phyloP scores from a whole-genome alignment of 2,888 invertebrate species.

The Dryocosmus kuriphilus region DNA sequence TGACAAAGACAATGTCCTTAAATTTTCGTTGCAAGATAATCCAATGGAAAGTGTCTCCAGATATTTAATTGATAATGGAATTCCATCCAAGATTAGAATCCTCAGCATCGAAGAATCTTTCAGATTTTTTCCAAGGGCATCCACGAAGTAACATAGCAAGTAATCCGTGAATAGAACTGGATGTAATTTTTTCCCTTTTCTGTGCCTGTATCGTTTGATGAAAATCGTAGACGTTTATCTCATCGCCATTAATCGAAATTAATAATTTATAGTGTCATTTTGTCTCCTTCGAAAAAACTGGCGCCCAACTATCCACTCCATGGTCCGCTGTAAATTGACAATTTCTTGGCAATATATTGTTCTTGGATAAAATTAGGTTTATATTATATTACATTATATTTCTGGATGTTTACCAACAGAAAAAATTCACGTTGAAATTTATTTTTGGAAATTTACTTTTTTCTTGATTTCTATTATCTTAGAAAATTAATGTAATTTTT shows the following conservation, averaged over 20 bases:
- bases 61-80: slow-evolving; percentile 61
- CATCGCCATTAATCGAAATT: not conserved
- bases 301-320: slow-evolving; percentile 19
- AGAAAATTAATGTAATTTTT: not conserved
- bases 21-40: slow-evolving; percentile 55
- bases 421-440: not conserved
- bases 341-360: slow-evolving; percentile 28
- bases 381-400: not conserved
- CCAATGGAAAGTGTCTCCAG: slow-evolving; percentile 58
- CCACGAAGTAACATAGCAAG: slow-evolving; percentile 61
- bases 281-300: slow-evolving; percentile 37
- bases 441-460: too few species aligned
- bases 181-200: too few species aligned
- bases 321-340: slow-evolving; percentile 10
- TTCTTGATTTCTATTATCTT: not conserved
- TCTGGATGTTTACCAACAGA: not conserved
- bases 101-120: slow-evolving; percentile 56
- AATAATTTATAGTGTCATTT: not conserved
- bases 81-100: slow-evolving; percentile 60
- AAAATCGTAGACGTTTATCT: not conserved
- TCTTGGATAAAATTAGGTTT: not conserved
- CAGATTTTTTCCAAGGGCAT: slow-evolving; percentile 59
- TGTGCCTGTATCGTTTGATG: not conserved
- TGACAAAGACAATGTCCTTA: slow-evolving; percentile 57
- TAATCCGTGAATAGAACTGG: slow-evolving; percentile 61